phyloP scores from a whole-genome alignment of 23 tunicate species.

The Ascidia mentula region DNA sequence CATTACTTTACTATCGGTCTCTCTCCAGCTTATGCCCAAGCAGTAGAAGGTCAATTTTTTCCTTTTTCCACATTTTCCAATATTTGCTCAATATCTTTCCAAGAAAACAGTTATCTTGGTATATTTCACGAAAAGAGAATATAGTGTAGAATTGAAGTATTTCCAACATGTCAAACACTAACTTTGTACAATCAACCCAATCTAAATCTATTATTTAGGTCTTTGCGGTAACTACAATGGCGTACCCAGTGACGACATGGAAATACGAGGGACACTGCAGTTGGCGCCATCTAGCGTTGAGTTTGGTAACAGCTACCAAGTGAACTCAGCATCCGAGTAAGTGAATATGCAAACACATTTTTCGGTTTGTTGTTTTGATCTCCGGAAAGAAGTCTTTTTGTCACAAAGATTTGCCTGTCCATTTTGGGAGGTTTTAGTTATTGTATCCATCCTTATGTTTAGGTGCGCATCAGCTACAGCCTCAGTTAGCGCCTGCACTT shows the following conservation, averaged over 20 bases:
- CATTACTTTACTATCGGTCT: slow-evolving; percentile 74
- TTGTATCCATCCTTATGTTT: too few relatives aligned
- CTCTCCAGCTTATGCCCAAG: slow-evolving; percentile 32
- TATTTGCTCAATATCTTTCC: too few relatives aligned
- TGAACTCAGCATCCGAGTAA: slow-evolving; percentile 46
- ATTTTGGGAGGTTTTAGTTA: too few relatives aligned
- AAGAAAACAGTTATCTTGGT: too few relatives aligned
- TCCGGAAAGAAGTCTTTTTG: too few relatives aligned
- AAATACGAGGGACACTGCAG: neutral
- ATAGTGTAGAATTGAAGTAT: too few relatives aligned
- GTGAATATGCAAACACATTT: neutral
- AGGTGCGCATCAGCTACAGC: slow-evolving; percentile 27
- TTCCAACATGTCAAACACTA: too few relatives aligned
- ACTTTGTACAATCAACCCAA: too few relatives aligned
- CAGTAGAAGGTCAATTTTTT: slow-evolving; percentile 40
- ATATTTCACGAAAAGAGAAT: too few relatives aligned
- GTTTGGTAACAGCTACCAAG: slow-evolving; percentile 69
- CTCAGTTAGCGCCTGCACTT: neutral
- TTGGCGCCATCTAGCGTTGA: slow-evolving; percentile 1
- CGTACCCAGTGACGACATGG: slow-evolving; percentile 48
- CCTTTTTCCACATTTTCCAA: too few relatives aligned
- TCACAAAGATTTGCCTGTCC: too few relatives aligned
- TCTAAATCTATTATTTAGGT: slow-evolving; percentile 30
- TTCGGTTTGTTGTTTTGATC: neutral
- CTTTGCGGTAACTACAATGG: slow-evolving; percentile 85